Base-by-base conservation (phyloP, 2,113 vertebrate species). In the Orientallactaga bullata region DNA sequence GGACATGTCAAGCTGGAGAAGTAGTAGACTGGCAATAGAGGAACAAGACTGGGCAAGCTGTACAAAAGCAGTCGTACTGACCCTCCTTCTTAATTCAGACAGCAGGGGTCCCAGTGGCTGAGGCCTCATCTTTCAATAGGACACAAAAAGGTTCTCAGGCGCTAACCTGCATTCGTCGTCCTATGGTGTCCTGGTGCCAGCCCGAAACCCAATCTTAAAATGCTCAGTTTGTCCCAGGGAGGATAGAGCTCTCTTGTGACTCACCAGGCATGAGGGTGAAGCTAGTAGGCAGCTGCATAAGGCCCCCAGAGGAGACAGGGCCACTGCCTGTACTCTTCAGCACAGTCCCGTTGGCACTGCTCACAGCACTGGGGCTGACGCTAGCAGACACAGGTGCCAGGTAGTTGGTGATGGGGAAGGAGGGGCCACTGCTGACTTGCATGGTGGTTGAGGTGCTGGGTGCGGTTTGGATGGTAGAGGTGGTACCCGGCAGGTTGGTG, bases 401-500 rank as follows among this genome's bases (percentile, higher is more conserved):
- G 98, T 99, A 99, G 98, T 99, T 99, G 96, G 99, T 99, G 98
- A 99, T 99, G 97, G 99, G 99, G 96, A 99, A 99, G 26, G 99
- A 99, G 20, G 99, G 97, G 65, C 99, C 99, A 0, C 99, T 99
- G 99, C 99, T 99, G 98, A 99, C 99, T 99, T 99, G 99, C 99
- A 99, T 99, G 98, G 99, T 99, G 97, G 99, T 99, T 89, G 99
- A 99, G 93, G 99, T 99, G 98, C 99, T 99, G 81, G 99, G 99
- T 10, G 98, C 99, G 82, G 99, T 98, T 97, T 98, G 98, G 97
- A 99, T 98, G 89, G 98, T 98, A 51, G 98, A 98, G 71, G 99
- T 99, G 8, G 98, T 99, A 96, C 99, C 99, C 0, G 99, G 99
- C 69, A 99, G 97, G 96, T 98, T 99, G 97, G 99, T 99, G 95